Evolutionary conservation across 2,797 vertebrate genomes (phyloP).

Genomic region (Trachurus trachurus): DNA sequence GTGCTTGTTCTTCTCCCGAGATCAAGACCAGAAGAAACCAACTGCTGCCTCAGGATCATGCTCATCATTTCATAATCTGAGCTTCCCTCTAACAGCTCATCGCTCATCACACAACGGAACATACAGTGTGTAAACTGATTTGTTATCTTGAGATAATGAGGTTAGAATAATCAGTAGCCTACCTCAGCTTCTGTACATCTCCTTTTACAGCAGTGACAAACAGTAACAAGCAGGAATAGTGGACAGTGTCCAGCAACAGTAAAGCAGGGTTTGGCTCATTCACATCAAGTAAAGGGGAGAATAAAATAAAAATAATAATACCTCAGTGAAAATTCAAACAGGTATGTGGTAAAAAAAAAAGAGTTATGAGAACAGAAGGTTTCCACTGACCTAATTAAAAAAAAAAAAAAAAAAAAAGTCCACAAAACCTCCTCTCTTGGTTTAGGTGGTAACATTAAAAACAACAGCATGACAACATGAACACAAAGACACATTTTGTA

Average conservation of each 20-base stretch:
- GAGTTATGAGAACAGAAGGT: neutral
- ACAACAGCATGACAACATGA: too few species aligned
- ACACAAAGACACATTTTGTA: too few species aligned
- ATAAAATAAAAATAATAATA: neutral
- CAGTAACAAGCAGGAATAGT: neutral
- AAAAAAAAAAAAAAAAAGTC: too few species aligned
- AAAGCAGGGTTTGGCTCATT: conserved; percentile 40
- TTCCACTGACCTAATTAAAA: neutral
- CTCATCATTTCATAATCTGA: too few species aligned
- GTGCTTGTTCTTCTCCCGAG: too few species aligned
- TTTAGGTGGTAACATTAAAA: too few species aligned
- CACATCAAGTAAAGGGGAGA: conserved; percentile 21
- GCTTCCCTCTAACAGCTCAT: too few species aligned
- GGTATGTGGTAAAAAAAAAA: neutral
- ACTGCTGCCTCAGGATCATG: too few species aligned
- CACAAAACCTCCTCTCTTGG: too few species aligned
- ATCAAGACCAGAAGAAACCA: too few species aligned
- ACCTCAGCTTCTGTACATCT: neutral
- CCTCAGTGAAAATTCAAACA: neutral
- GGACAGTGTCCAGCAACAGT: conserved; percentile 9
- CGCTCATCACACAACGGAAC: too few species aligned
- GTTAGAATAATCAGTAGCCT: neutral
- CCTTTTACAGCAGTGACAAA: conserved; percentile 18
- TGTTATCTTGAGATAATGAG: neutral
- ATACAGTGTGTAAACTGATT: too few species aligned